Conservation (phyloP, 2,113 vertebrate genomes). For the Carollia perspicillata region DNA sequence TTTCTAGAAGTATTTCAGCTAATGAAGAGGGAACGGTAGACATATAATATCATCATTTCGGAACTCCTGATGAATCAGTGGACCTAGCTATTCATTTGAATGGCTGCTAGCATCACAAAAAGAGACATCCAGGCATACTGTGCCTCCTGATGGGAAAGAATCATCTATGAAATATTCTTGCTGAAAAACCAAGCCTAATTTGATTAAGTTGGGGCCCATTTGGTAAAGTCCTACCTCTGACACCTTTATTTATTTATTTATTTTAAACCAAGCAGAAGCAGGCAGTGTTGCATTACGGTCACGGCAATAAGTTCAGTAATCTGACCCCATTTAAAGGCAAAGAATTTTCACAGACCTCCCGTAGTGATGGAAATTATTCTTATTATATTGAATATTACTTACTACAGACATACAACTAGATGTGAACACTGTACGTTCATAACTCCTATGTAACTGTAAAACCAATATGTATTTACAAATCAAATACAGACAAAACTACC, state of each 20-base stretch:
- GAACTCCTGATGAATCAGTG: background rate
- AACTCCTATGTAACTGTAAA: background rate
- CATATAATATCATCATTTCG: constrained; percentile 8
- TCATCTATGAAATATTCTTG: constrained; percentile 1
- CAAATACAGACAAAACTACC: background rate
- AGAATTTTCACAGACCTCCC: background rate
- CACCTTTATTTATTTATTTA: background rate
- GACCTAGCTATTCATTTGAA: background rate
- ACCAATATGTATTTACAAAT: background rate
- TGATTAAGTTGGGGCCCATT: background rate
- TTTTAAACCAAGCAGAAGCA: background rate
- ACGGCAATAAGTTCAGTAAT: background rate
- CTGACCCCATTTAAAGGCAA: background rate
- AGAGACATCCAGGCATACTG: background rate
- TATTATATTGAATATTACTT: background rate
- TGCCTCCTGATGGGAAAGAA: background rate
- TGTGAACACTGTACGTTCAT: constrained; percentile 2
- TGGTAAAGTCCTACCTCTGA: background rate
- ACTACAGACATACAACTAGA: background rate
- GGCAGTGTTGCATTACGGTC: background rate
- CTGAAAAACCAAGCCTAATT: constrained; percentile 22
- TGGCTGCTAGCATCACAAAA: background rate
- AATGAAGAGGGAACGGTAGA: background rate
- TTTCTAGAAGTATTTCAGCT: background rate
- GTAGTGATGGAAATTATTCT: constrained; percentile 15